phyloP scores from a whole-genome alignment of 2,888 invertebrate genomes.

The Nomada ferruginata region DNA sequence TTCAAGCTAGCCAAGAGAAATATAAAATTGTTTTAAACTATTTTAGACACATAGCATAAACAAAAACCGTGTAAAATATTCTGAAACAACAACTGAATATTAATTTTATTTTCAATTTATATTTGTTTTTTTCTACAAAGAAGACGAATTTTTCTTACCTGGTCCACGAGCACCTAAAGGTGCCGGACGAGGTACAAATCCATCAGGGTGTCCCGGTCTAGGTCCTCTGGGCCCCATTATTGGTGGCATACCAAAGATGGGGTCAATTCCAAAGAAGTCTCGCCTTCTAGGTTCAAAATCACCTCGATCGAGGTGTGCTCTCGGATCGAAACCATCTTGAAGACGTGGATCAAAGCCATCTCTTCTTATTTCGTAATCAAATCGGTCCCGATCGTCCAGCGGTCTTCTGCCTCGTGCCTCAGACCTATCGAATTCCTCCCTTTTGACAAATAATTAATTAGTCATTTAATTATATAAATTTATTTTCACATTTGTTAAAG shows the following conservation, averaged over 20 bases:
- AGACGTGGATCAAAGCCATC: slow-evolving; percentile 81
- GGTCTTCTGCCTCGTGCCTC: slow-evolving; percentile 76
- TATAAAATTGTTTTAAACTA: not conserved
- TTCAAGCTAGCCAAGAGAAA: not conserved
- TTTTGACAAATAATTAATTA: slow-evolving; percentile 18
- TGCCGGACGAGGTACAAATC: slow-evolving; percentile 81
- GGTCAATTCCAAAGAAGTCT: slow-evolving; percentile 81
- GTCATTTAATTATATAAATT: slow-evolving; percentile 1
- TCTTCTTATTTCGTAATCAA: slow-evolving; percentile 81
- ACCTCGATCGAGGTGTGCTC: slow-evolving; percentile 79
- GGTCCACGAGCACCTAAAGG: slow-evolving; percentile 80
- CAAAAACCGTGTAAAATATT: not conserved
- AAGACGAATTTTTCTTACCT: slow-evolving; percentile 70
- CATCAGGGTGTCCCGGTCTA: slow-evolving; percentile 81
- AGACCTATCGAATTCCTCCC: slow-evolving; percentile 79
- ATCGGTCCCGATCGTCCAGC: slow-evolving; percentile 79
- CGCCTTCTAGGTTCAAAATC: slow-evolving; percentile 81
- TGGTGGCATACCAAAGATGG: slow-evolving; percentile 78
- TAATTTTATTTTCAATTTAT: not conserved
- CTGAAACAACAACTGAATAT: not conserved
- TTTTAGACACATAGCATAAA: not conserved
- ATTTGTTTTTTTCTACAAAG: not conserved
- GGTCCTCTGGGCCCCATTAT: slow-evolving; percentile 82
- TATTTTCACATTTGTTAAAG: not conserved
- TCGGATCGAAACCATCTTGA: slow-evolving; percentile 78